Evolutionary conservation across 2,797 vertebrate species (phyloP), one percentile per base, ranked within the genome.

Genomic region (Clarias laeviceps): DNA sequence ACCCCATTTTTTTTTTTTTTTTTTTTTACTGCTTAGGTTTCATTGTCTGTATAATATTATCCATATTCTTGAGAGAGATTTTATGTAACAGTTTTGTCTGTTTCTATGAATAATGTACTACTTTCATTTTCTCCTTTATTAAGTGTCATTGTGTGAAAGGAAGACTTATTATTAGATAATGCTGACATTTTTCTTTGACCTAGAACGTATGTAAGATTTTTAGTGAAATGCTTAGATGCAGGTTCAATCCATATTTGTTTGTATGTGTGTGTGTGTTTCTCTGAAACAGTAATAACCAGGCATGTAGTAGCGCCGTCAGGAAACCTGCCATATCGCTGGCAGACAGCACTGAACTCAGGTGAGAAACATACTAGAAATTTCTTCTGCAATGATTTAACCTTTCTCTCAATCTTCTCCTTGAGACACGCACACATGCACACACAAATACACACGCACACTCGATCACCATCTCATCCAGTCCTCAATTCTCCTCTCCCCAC

Each of bases 271-370:
- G 22, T 17, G 57, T 85, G 45, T 83, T 22, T 40, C 18, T 78
- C 82, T 82, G 9, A n/a, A 61, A 32, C 94, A 99, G 98, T 91
- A 98, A 99, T 94, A 99, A 94, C 92, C 98, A 99, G 92, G 97
- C 97, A 0, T 98, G 97, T 90, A 97, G 97, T 94, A 97, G 95
- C 0, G 97, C 97, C 0, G 94, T 98, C 83, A 93, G 97, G 92
- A 99, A 99, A 81, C 98, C 97, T 0, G 97, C 98, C 86, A 96
- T 99, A 91, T 99, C 98, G 9, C 95, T 99, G 1, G 97, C 98
- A 0, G 98, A 99, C 91, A 99, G 98, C 96, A 99, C 97, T 0
- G 97, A 99, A 89, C 97, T 99, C 95, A 96, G 98, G 98, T 99
- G 91, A 94, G 83, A 78, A 74, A 73, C 66, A 73, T 80, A 62